A percentile compares a stretch with the other conserved stretches of the same genome.
phyloP scores from a whole-genome alignment of 2,113 vertebrate genomes.

The Alethe diademata region DNA sequence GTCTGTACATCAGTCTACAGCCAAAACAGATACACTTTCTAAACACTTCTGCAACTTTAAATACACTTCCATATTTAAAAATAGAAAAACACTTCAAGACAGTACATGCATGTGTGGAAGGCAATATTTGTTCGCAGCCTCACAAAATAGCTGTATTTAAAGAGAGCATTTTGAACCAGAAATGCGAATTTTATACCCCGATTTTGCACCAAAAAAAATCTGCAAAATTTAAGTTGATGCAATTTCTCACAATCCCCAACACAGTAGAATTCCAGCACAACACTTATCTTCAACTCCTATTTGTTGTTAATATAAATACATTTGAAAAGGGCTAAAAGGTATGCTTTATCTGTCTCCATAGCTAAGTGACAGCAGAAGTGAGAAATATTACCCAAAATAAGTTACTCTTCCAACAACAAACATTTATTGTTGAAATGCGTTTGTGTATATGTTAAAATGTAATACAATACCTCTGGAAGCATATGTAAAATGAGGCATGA shows the following conservation, averaged over 20 bases:
- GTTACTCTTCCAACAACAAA: accelerated
- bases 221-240: background rate
- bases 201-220: background rate
- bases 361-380: background rate
- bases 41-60: background rate
- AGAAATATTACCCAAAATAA: background rate
- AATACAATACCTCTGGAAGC: background rate
- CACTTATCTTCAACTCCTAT: background rate
- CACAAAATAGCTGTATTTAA: background rate
- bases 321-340: background rate
- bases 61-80: background rate
- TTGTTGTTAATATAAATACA: background rate
- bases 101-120: accelerated
- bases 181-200: accelerated
- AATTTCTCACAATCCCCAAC: background rate
- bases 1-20: background rate
- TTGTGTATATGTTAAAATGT: accelerated
- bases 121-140: accelerated
- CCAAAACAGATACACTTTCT: background rate
- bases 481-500: background rate
- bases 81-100: background rate
- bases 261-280: background rate
- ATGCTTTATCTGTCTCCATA: background rate
- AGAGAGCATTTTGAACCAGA: background rate
- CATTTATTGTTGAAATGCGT: background rate